A percentile compares a stretch with the other conserved stretches of the same genome.
Conservation (phyloP, 1,140 invertebrate species). For the Manduca sexta region DNA sequence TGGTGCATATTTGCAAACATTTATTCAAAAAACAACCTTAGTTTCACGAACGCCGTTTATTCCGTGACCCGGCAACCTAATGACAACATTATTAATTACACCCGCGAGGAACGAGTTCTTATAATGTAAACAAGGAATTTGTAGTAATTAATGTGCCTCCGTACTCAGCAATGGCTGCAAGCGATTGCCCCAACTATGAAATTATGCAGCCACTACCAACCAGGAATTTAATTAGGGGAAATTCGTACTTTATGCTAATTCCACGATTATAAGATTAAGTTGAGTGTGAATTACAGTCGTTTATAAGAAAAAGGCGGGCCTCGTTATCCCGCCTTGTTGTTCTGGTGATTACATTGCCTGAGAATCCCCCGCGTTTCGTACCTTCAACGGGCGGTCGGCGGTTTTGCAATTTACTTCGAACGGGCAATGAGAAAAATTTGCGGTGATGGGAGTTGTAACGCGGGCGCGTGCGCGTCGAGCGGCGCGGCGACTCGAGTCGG, state of each 20-base stretch:
- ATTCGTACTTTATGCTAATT: constrained; percentile 23
- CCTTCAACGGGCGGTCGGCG: constrained; percentile 36
- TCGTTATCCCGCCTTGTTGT: constrained; percentile 44
- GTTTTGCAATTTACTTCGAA: constrained; percentile 57
- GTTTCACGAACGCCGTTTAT: background rate
- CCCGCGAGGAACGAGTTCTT: background rate
- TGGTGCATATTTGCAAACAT: background rate
- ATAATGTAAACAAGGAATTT: constrained; percentile 20
- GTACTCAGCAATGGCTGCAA: constrained; percentile 10
- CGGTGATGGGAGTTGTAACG: constrained; percentile 20
- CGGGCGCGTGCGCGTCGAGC: constrained; percentile 11
- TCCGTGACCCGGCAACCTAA: background rate
- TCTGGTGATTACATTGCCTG: constrained; percentile 47
- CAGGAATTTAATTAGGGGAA: constrained; percentile 1
- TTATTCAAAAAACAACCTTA: background rate
- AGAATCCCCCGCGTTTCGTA: constrained; percentile 41
- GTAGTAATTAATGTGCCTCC: constrained; percentile 25
- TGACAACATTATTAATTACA: constrained; percentile 2
- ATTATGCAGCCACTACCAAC: constrained; percentile 18
- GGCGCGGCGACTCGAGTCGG: constrained; percentile 6
- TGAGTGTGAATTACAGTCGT: constrained; percentile 31
- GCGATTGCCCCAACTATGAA: constrained; percentile 24
- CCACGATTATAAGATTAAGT: constrained; percentile 36
- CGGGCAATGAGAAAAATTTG: constrained; percentile 57
- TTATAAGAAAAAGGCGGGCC: constrained; percentile 31